Percentiles rank a stretch among this genome's conserved stretches.
phyloP scores from a whole-genome alignment of 35 echinoderm and acorn worm genomes.

The Patiria miniata region DNA sequence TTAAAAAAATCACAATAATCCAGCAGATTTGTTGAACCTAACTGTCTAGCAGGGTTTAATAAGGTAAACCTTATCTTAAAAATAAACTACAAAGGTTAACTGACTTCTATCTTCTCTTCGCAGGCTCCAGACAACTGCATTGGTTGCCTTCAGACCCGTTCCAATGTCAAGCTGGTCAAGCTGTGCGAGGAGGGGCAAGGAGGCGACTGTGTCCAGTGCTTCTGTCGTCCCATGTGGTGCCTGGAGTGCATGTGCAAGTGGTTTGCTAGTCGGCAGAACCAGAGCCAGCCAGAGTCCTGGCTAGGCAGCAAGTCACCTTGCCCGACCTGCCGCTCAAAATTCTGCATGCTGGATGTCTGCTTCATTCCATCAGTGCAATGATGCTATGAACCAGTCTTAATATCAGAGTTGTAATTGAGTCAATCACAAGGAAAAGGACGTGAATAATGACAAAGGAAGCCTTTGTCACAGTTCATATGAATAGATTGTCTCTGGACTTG shows the following conservation, averaged over 20 bases:
- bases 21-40: too few species aligned
- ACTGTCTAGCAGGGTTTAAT: too few species aligned
- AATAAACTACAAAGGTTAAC: background rate
- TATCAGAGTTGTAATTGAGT: background rate
- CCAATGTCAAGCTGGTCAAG: conserved; percentile 84
- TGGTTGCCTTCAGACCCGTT: conserved; percentile 78
- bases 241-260: conserved; percentile 97
- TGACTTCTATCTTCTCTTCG: conserved; percentile 14
- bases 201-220: conserved; percentile 87
- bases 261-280: conserved; percentile 86
- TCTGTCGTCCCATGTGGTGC: conserved; percentile 97
- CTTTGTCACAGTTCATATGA: too few species aligned
- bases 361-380: background rate
- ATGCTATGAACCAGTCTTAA: too few species aligned
- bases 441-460: too few species aligned
- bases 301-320: conserved; percentile 77
- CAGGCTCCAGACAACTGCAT: conserved; percentile 85
- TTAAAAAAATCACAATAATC: too few species aligned
- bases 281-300: conserved; percentile 85
- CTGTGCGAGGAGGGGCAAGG: conserved; percentile 55
- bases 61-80: too few species aligned
- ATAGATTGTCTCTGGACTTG: too few species aligned
- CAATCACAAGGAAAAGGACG: too few species aligned
- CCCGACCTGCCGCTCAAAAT: conserved; percentile 84
- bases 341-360: conserved; percentile 89